Conservation (phyloP, 2,888 invertebrate genomes). For the Galerucella calmariensis region DNA sequence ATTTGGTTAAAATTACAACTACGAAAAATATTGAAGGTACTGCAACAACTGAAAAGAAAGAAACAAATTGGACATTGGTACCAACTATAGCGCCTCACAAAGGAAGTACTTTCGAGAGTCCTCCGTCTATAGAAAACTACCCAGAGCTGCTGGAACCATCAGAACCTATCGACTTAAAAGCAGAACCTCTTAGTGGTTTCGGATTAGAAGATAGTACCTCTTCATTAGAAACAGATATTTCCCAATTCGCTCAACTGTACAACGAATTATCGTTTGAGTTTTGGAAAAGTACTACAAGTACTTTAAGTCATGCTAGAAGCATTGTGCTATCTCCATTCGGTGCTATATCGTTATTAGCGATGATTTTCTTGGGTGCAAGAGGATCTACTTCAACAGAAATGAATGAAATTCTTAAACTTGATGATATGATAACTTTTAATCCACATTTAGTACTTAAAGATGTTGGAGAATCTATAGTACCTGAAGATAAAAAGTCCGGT, state of each 20-base stretch:
- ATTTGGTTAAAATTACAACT: background rate
- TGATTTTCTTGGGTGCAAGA: constrained; percentile 89
- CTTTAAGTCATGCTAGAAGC: constrained; percentile 80
- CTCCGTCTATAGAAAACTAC: constrained; percentile 42
- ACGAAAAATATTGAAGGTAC: constrained; percentile 41
- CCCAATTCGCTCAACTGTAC: constrained; percentile 82
- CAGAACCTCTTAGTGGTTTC: constrained; percentile 70
- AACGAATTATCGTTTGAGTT: constrained; percentile 88
- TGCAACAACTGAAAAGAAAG: constrained; percentile 43
- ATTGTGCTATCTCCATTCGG: constrained; percentile 87
- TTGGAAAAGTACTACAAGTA: constrained; percentile 79
- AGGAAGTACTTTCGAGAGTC: constrained; percentile 37
- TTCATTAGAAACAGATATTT: constrained; percentile 78
- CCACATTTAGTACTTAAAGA: constrained; percentile 89
- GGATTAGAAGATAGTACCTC: constrained; percentile 83
- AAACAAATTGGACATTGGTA: constrained; percentile 68
- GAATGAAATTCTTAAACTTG: constrained; percentile 85
- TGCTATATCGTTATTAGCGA: constrained; percentile 85
- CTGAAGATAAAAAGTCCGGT: constrained; percentile 74
- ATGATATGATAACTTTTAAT: constrained; percentile 91
- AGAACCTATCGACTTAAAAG: constrained; percentile 66
- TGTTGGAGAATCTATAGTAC: constrained; percentile 81
- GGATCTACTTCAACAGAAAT: constrained; percentile 91
- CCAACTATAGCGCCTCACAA: constrained; percentile 69
- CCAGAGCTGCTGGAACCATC: constrained; percentile 57